Evolutionary conservation across 2,888 invertebrate genomes (phyloP), one percentile per base, ranked within the genome.

Genomic region (Drosophila infuscata): DNA sequence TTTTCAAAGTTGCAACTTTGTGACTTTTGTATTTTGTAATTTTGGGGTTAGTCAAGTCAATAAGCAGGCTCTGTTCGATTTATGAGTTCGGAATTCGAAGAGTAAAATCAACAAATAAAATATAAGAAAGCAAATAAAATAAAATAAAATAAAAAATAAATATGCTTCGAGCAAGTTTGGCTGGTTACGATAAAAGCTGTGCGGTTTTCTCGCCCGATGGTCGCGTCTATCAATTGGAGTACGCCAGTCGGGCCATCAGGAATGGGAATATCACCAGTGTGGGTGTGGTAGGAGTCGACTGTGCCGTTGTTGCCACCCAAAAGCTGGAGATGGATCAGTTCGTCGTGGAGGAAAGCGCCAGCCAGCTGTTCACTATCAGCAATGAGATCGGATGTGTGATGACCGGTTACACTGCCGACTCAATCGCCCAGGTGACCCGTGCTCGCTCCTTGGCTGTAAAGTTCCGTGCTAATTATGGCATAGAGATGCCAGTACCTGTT

Each of bases 381-480:
- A 8, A 30, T 3, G 3, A 11, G 7, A 11, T 56, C 4, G 29
- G 56, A 12, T 56, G 38, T 38, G 56, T 36, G 25, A 38, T 38
- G 38, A 38, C 38, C 29, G 56, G n/a, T 7, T 11, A 7, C 38
- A 15, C n/a, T 12, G 38, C 3, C 7, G 56, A 56, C 29, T 56
- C 56, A 8, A 12, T n/a, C 12, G 7, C n/a, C 17, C 17, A 15
- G n/a, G 12, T 38, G n/a, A 0, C 3, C 1, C 7, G 0, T 3
- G 38, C 56, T n/a, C 38, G 38, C n/a, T 2, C 4, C 2, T 7
- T n/a, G 29, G 11, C 29, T 7, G 2, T 0, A 12, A 4, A 1
- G 8, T 56, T 56, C 12, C 0, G 0, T 0, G 0, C 0, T 12
- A 0, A 3, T 4, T n/a, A 3, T n/a, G 3, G 0, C 1, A 30